These are phyloP conservation scores for Marcusenius ussheri DNA, from an alignment of 2,113 vertebrate genomes.

Conservation along the genomic window DNA sequence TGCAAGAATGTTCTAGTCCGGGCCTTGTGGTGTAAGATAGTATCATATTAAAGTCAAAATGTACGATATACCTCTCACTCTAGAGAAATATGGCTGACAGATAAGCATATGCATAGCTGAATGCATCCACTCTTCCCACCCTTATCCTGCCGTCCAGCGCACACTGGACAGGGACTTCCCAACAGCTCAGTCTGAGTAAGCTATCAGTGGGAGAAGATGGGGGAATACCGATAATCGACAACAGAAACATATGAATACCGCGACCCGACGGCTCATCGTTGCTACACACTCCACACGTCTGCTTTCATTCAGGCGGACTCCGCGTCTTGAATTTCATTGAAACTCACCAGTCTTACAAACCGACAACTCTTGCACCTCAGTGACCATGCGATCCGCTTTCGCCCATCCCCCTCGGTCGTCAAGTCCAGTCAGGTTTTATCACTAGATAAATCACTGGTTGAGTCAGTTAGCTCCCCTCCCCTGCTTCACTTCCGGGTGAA, in stretches of 20 bases:
- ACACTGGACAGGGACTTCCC: neutral
- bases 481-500: conserved; percentile 23
- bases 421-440: neutral
- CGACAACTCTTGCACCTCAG: neutral
- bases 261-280: neutral
- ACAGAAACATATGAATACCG: neutral
- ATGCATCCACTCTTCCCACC: neutral
- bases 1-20: neutral
- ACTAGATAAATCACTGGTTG: neutral
- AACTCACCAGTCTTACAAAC: conserved; percentile 4
- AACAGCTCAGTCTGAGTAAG: neutral
- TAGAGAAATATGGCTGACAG: neutral
- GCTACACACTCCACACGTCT: too few relatives aligned
- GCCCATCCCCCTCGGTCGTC: conserved; percentile 5
- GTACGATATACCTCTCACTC: neutral
- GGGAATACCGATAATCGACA: neutral
- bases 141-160: neutral
- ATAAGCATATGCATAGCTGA: neutral
- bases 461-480: neutral
- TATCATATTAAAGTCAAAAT: neutral
- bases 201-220: neutral
- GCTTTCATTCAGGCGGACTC: neutral
- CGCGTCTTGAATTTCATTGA: neutral
- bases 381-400: neutral
- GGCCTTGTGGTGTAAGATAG: neutral